phyloP scores from a whole-genome alignment of 2,113 vertebrate species.

The Paedocypris sp. region DNA sequence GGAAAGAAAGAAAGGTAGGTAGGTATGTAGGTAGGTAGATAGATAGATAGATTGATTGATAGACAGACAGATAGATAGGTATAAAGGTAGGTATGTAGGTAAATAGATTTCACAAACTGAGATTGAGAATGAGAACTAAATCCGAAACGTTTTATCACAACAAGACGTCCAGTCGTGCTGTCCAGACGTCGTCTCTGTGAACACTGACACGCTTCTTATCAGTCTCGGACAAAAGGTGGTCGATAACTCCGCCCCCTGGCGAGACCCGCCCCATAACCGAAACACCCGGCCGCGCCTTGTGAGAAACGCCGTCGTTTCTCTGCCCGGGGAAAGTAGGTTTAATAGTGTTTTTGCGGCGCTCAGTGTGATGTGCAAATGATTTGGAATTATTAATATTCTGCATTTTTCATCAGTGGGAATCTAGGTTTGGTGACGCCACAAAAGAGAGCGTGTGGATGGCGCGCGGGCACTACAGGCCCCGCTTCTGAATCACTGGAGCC shows the following conservation, averaged over 20 bases:
- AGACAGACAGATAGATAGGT: too few relatives aligned
- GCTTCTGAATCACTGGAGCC: neutral
- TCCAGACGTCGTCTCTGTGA: too few relatives aligned
- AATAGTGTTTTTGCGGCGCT: neutral
- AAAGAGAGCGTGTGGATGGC: neutral
- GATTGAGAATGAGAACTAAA: too few relatives aligned
- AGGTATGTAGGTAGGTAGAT: too few relatives aligned
- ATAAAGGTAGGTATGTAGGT: too few relatives aligned
- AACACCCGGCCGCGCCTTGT: too few relatives aligned
- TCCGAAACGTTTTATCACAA: too few relatives aligned
- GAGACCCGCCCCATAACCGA: neutral
- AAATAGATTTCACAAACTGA: too few relatives aligned
- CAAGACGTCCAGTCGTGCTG: too few relatives aligned
- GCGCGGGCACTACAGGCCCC: neutral
- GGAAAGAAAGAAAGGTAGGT: too few relatives aligned
- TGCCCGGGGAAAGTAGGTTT: neutral
- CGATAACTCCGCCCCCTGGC: slow-evolving; percentile 12
- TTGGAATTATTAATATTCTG: slow-evolving; percentile 29
- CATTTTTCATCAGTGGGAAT: slow-evolving; percentile 22
- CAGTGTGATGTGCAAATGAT: neutral
- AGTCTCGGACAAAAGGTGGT: slow-evolving; percentile 20
- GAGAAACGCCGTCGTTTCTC: neutral
- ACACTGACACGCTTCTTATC: neutral
- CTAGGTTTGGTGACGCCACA: neutral
- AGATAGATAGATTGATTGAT: too few relatives aligned